phyloP scores from a whole-genome alignment of 2,888 invertebrate genomes.

The Scaptomyza flava region DNA sequence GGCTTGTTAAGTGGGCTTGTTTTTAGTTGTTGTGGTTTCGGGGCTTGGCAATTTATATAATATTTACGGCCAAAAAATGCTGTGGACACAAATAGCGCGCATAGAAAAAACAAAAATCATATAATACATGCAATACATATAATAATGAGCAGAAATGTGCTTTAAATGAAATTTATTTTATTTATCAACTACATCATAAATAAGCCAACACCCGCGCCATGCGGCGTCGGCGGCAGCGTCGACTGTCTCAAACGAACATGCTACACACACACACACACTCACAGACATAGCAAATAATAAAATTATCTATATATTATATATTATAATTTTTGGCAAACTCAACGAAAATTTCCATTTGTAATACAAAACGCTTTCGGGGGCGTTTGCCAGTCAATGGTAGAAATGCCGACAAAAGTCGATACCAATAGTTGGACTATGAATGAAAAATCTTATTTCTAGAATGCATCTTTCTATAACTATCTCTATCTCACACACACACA shows the following conservation, averaged over 20 bases:
- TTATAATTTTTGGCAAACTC: constrained; percentile 68
- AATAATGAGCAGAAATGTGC: constrained; percentile 50
- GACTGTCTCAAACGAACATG: constrained; percentile 18
- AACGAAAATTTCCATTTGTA: constrained; percentile 73
- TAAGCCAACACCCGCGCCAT: constrained; percentile 63
- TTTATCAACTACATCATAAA: constrained; percentile 75
- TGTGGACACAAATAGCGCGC: constrained; percentile 48
- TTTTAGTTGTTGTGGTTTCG: neutral
- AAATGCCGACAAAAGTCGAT: constrained; percentile 38
- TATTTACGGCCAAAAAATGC: constrained; percentile 41
- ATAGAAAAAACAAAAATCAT: constrained; percentile 36
- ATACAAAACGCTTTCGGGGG: constrained; percentile 70
- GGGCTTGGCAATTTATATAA: constrained; percentile 39
- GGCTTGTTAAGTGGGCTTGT: neutral
- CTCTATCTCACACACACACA: neutral
- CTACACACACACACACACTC: neutral
- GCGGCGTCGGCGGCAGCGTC: constrained; percentile 44
- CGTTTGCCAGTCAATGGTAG: constrained; percentile 73
- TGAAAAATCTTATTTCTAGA: constrained; percentile 38
- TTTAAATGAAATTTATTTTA: constrained; percentile 77
- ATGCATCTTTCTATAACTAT: constrained; percentile 4
- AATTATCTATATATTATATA: constrained; percentile 34
- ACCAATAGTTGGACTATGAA: constrained; percentile 40
- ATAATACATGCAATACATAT: neutral
- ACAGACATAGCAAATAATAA: neutral